Evolutionary conservation across 1,140 invertebrate genomes (phyloP).

Genomic region (Apocrypta bakeri): DNA sequence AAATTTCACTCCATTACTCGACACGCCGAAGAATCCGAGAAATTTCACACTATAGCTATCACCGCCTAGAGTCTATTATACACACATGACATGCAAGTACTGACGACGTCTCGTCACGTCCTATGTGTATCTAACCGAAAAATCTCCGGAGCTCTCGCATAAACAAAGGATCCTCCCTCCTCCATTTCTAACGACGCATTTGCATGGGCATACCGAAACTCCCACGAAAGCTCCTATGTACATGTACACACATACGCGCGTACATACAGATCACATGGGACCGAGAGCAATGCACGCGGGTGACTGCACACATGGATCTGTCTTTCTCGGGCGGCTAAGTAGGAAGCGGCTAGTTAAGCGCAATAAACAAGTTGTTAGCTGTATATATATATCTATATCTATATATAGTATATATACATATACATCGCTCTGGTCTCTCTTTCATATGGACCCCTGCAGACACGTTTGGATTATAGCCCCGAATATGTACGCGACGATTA

Average conservation of each 20-base stretch:
- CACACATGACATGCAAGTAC: no score
- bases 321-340: constrained; percentile 53
- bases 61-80: no score
- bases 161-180: not conserved
- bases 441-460: not conserved
- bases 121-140: no score
- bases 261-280: not conserved
- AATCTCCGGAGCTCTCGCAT: not conserved
- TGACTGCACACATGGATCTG: not conserved
- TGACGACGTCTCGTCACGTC: no score
- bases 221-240: no score
- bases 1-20: no score
- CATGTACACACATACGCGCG: no score
- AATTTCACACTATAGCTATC: not conserved
- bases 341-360: constrained; percentile 67
- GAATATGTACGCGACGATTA: constrained; percentile 25
- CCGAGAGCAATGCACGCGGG: constrained; percentile 11
- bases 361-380: constrained; percentile 64
- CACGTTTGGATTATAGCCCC: constrained; percentile 27
- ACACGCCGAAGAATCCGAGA: not conserved
- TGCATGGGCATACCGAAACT: no score
- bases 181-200: no score
- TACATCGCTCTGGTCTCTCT: not conserved
- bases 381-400: not conserved
- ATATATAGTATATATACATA: not conserved